These are phyloP conservation scores for Galbula dea DNA, from an alignment of 2,113 vertebrate genomes.

Conservation along the genomic window DNA sequence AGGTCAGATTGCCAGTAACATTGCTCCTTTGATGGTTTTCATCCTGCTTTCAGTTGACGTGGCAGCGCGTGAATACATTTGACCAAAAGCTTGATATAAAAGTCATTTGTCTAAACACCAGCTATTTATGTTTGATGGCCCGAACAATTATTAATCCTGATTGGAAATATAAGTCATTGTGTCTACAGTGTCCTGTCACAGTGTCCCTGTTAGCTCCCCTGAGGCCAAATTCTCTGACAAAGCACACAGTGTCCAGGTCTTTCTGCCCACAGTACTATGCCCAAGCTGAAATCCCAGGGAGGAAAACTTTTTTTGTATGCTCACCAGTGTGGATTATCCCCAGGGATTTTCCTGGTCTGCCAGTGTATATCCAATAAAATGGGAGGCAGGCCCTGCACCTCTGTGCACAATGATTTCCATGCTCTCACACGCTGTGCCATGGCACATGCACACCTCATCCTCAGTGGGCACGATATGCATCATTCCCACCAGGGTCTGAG, in stretches of 20 bases:
- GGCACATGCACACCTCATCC: neutral
- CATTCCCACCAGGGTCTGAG: neutral
- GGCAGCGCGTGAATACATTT: neutral
- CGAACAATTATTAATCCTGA: constrained; percentile 59
- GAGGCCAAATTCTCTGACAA: constrained; percentile 57
- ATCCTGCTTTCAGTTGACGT: constrained; percentile 49
- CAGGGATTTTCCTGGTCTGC: constrained; percentile 32
- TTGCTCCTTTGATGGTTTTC: constrained; percentile 39
- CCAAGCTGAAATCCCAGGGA: constrained; percentile 17
- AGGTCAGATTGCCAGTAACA: constrained; percentile 29
- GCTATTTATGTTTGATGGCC: constrained; percentile 60
- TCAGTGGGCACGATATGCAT: neutral
- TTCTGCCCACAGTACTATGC: neutral
- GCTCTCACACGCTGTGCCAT: neutral
- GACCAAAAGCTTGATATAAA: constrained; percentile 46
- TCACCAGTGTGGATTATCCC: constrained; percentile 51
- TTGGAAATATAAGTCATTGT: constrained; percentile 62
- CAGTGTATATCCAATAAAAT: neutral
- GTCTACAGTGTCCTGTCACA: constrained; percentile 38
- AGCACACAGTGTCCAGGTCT: constrained; percentile 23
- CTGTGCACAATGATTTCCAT: neutral
- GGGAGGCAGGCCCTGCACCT: neutral
- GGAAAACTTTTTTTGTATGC: constrained; percentile 50
- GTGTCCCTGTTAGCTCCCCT: constrained; percentile 13
- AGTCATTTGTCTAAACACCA: constrained; percentile 41